Conservation (phyloP, 2,113 vertebrate species). For the Vidua macroura region DNA sequence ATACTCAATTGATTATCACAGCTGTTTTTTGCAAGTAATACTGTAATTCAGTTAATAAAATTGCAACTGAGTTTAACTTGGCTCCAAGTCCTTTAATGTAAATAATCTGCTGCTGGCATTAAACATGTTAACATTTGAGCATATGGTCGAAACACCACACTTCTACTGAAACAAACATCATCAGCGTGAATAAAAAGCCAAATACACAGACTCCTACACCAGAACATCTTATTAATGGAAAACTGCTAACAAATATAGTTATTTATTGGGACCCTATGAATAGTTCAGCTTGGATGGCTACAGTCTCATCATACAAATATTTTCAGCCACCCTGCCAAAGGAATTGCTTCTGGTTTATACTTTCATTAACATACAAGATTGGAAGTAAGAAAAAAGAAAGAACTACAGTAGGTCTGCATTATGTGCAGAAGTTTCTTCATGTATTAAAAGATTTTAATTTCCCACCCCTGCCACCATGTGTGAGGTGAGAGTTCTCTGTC, state of each 20-base stretch:
- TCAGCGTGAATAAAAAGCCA: neutral
- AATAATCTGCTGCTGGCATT: slow-evolving; percentile 21
- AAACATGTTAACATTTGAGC: slow-evolving; percentile 10
- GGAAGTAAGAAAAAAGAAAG: neutral
- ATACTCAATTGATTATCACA: neutral
- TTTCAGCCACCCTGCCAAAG: neutral
- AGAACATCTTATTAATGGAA: neutral
- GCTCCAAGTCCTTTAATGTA: neutral
- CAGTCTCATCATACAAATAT: neutral
- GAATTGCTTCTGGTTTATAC: neutral
- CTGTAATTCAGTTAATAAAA: slow-evolving; percentile 25
- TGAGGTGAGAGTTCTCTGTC: neutral
- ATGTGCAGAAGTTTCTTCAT: neutral
- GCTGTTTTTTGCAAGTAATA: slow-evolving; percentile 10
- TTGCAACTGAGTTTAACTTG: slow-evolving; percentile 31
- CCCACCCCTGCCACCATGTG: neutral
- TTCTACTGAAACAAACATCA: neutral
- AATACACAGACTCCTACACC: neutral
- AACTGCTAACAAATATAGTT: neutral
- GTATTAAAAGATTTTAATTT: neutral
- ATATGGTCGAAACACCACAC: neutral
- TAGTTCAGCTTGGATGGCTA: neutral
- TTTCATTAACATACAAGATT: neutral
- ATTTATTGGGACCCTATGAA: neutral
- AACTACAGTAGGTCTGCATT: neutral